phyloP scores from a whole-genome alignment of 2,797 vertebrate species.

The Siniperca undulata region DNA sequence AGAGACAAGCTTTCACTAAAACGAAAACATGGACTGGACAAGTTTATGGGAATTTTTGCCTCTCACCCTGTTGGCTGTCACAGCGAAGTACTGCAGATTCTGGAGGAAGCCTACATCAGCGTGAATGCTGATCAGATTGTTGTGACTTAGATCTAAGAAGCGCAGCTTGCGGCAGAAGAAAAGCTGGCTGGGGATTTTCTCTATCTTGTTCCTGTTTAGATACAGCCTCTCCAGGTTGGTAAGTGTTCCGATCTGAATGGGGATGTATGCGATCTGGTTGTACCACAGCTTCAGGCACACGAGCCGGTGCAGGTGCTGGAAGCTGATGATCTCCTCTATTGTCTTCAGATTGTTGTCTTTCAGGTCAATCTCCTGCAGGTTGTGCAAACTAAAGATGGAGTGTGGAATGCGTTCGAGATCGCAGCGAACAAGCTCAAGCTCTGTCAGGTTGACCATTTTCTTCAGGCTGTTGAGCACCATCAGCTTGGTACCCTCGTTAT shows the following conservation, averaged over 20 bases:
- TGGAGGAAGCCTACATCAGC: conserved; percentile 93
- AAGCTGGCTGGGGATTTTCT: conserved; percentile 95
- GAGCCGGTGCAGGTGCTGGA: conserved; percentile 97
- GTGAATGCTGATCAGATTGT: conserved; percentile 93
- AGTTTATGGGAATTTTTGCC: not conserved
- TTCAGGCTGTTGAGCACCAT: conserved; percentile 99
- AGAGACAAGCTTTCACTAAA: conserved; percentile 1
- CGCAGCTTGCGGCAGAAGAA: conserved; percentile 97
- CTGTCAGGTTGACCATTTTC: conserved; percentile 98
- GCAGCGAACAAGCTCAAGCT: conserved; percentile 95
- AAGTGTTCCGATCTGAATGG: conserved; percentile 95
- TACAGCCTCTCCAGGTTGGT: conserved; percentile 95
- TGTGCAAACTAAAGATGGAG: conserved; percentile 97
- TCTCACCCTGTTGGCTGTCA: conserved; percentile 96
- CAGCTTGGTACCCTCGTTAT: conserved; percentile 98
- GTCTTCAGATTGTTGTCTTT: conserved; percentile 99
- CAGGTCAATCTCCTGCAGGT: conserved; percentile 97
- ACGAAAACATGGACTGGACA: not conserved
- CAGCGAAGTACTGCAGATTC: conserved; percentile 94
- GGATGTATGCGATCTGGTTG: conserved; percentile 99
- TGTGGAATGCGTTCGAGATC: conserved; percentile 97
- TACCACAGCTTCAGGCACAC: conserved; percentile 96
- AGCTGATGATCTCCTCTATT: conserved; percentile 99
- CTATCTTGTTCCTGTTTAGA: conserved; percentile 98
- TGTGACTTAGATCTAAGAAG: conserved; percentile 97